Conservation (phyloP, 1,140 invertebrate species). For the Pogonomyrmex barbatus region DNA sequence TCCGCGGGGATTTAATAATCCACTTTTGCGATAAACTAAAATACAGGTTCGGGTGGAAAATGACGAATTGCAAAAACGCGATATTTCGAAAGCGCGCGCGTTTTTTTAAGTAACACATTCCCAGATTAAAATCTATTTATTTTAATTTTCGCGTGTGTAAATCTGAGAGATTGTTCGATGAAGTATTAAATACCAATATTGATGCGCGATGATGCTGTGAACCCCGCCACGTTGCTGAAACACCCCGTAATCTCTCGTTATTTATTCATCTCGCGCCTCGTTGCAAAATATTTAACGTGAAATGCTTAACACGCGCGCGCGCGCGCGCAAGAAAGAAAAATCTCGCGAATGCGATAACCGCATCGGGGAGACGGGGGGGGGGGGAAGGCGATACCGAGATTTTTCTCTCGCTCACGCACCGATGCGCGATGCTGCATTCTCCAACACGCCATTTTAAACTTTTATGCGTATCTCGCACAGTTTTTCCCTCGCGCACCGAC, state of each 20-base stretch:
- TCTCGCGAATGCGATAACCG: slow-evolving; percentile 25
- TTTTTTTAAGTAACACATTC: slow-evolving; percentile 13
- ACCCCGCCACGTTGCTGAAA: slow-evolving; percentile 9
- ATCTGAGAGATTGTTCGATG: slow-evolving; percentile 12
- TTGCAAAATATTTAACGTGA: slow-evolving; percentile 49
- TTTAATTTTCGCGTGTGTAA: slow-evolving; percentile 25
- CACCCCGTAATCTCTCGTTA: slow-evolving; percentile 14
- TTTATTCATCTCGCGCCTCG: slow-evolving; percentile 21
- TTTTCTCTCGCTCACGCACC: slow-evolving; percentile 26
- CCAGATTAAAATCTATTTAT: slow-evolving; percentile 1
- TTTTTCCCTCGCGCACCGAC: neutral
- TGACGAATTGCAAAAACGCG: neutral
- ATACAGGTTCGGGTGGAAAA: neutral
- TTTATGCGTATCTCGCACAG: slow-evolving; percentile 12
- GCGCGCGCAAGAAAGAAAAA: slow-evolving; percentile 18
- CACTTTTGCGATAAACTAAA: neutral
- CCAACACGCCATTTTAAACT: slow-evolving; percentile 20
- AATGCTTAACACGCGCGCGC: slow-evolving; percentile 28
- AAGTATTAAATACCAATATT: slow-evolving; percentile 53
- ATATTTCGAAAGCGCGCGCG: slow-evolving; percentile 2
- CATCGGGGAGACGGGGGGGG: neutral
- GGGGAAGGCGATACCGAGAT: slow-evolving; percentile 9
- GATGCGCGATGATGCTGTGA: neutral
- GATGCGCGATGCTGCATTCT: neutral
- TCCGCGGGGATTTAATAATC: neutral